A percentile compares a stretch with the other conserved stretches of the same genome.
These are phyloP conservation scores for Chorisops tibialis DNA, from an alignment of 2,888 invertebrate genomes.

Conservation along the genomic window DNA sequence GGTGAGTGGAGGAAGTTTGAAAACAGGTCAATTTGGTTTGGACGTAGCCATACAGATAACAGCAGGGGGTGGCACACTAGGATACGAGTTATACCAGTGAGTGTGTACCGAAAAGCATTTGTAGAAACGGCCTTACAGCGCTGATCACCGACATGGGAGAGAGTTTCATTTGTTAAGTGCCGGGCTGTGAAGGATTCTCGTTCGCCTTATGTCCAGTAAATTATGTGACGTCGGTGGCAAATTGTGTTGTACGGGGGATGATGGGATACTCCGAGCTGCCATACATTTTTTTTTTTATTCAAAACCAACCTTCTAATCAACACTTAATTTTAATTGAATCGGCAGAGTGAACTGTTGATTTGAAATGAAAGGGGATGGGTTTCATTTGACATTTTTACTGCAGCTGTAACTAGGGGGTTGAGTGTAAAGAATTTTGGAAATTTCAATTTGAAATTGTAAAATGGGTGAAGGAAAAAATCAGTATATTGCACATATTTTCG, in stretches of 20 bases:
- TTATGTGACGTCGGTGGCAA: constrained; percentile 5
- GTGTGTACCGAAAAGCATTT: constrained; percentile 12
- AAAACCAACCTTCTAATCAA: not conserved
- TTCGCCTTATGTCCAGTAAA: constrained; percentile 12
- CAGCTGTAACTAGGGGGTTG: too few relatives aligned
- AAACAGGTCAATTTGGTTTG: constrained; percentile 30
- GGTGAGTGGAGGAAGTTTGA: constrained; percentile 27
- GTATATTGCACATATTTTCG: too few relatives aligned
- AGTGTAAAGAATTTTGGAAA: too few relatives aligned
- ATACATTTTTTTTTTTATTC: not conserved
- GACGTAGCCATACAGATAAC: constrained; percentile 19
- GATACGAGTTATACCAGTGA: not conserved
- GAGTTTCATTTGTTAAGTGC: constrained; percentile 19
- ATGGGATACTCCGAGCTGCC: not conserved
- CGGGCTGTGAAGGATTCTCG: not conserved
- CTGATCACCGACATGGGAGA: constrained; percentile 4
- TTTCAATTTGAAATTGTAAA: too few relatives aligned
- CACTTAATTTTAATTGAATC: not conserved
- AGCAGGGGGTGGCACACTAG: not conserved
- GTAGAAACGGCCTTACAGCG: constrained; percentile 15
- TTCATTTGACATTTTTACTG: not conserved
- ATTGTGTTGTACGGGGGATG: not conserved
- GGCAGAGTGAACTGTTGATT: not conserved
- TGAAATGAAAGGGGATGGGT: not conserved
- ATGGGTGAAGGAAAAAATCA: too few relatives aligned